Evolutionary conservation across 2,113 vertebrate species (phyloP).

Genomic region (Lanius ludovicianus): DNA sequence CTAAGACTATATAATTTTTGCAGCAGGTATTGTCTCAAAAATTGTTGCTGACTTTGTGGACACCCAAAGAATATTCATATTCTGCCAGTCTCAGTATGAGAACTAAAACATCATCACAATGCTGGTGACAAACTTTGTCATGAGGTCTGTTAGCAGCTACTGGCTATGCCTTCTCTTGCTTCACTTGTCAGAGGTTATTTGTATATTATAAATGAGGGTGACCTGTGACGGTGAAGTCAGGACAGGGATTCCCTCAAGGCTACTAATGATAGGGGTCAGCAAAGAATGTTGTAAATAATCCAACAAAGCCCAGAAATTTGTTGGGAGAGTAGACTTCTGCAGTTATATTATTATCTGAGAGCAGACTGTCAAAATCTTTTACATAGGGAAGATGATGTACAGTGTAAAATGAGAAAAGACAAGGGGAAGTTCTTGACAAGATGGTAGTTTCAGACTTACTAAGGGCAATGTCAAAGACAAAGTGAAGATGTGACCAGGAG

Average conservation of each 20-base stretch:
- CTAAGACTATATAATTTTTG: background rate
- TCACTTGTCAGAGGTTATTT: background rate
- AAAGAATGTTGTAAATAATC: background rate
- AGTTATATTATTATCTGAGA: background rate
- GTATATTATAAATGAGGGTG: background rate
- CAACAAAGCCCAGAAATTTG: background rate
- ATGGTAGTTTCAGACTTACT: background rate
- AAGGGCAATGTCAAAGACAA: background rate
- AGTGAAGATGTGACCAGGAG: background rate
- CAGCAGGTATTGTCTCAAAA: background rate
- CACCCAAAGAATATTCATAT: background rate
- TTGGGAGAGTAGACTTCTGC: background rate
- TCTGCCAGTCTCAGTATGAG: background rate
- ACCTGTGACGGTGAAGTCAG: background rate
- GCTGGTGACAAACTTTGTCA: background rate
- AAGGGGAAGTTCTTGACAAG: background rate
- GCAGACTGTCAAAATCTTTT: background rate
- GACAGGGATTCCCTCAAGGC: background rate
- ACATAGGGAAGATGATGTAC: background rate
- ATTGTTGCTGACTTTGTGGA: background rate
- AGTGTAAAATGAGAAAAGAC: background rate
- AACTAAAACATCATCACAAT: background rate
- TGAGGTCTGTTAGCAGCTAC: background rate
- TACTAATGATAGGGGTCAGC: background rate
- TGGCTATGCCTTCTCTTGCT: background rate